These are phyloP conservation scores for Bryconaethiops microstoma DNA, from an alignment of 2,797 vertebrate genomes.

Conservation along the genomic window DNA sequence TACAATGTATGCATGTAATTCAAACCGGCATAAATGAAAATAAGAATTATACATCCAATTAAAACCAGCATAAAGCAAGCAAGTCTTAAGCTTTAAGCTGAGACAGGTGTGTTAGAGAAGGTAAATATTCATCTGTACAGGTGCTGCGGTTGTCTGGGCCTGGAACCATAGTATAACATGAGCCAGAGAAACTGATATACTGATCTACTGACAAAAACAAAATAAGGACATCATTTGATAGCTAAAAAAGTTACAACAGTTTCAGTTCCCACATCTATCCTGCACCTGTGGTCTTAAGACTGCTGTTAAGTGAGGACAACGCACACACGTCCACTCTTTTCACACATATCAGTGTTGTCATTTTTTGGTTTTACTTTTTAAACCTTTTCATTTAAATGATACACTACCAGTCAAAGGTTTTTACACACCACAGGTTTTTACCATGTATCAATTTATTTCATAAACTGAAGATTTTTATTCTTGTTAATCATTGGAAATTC, in stretches of 20 bases:
- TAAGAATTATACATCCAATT: too few species aligned
- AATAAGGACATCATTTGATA: background rate
- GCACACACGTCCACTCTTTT: background rate
- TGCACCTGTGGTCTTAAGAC: background rate
- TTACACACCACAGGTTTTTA: too few species aligned
- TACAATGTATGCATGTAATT: background rate
- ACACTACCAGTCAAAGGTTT: too few species aligned
- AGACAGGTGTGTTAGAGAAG: too few species aligned
- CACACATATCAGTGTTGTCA: background rate
- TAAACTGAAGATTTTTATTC: too few species aligned
- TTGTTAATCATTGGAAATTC: too few species aligned
- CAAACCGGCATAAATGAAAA: too few species aligned
- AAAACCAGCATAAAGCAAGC: background rate
- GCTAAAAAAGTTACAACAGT: background rate
- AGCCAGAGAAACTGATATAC: too few species aligned
- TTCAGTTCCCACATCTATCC: conserved; percentile 28
- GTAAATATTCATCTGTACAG: background rate
- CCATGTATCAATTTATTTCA: too few species aligned
- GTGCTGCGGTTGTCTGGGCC: background rate
- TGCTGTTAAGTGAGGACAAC: background rate
- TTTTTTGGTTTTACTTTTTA: too few species aligned
- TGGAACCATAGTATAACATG: background rate
- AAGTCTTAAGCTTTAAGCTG: background rate
- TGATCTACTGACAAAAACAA: background rate
- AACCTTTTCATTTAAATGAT: background rate